Base-by-base conservation (phyloP, 2,888 invertebrate species). In the Cancer borealis region DNA sequence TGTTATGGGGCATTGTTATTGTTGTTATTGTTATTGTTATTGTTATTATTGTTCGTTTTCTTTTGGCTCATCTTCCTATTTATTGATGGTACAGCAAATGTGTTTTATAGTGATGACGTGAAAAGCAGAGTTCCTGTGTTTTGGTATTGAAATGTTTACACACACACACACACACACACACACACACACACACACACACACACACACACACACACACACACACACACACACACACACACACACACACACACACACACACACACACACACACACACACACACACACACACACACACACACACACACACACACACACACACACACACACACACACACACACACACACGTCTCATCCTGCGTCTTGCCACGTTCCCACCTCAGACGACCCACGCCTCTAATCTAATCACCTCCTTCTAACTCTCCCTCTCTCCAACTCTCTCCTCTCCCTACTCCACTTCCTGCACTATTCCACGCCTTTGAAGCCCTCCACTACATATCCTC, bases 181-280 rank as follows among this genome's bases (percentile, higher is more conserved):
- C 66, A 66, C 66, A 66, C 66, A 66, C 66, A 66, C 66, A 66
- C 66, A 66, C 66, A 66, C 66, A 66, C 66, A 66, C 66, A 66
- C 66, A 66, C 66, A 66, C 66, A 66, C 66, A 66, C 66, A 66
- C 17, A 60, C 60, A 60, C 60, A 60, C 60, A 60, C 60, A 60
- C 60, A 60, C 60, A 60, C 60, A 60, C 60, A 60, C 60, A 60
- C 60, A 60, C 60, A 60, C 60, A 60, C 49, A 49, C 4, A 49
- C 54, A 6, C 8, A 10, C 54, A n/a, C n/a, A n/a, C n/a, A n/a
- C 17, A 0, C 66, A 17, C 21, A 66, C 66, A 66, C 66, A 66
- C 3, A 66, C 66, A 21, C n/a, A 66, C 66, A 66, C 66, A 66
- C 66, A 66, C 66, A 66, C 66, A 66, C 66, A 66, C 66, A 66